These are phyloP conservation scores for Drosophila teissieri DNA, from an alignment of 1,140 invertebrate species.

Conservation along the genomic window DNA sequence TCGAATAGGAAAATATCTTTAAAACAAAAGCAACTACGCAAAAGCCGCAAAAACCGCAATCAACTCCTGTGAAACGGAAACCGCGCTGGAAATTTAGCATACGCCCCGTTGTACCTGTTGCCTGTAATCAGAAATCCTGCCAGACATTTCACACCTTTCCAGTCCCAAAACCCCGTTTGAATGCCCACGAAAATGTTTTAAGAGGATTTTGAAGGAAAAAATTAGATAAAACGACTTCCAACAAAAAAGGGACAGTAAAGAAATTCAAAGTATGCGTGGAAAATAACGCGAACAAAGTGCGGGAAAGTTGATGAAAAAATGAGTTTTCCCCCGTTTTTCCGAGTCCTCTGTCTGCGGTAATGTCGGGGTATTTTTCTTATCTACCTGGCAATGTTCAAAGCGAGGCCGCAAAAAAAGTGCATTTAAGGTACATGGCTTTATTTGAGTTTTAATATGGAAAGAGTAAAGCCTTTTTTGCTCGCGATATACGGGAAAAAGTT, in stretches of 20 bases:
- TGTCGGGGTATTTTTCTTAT: slow-evolving; percentile 27
- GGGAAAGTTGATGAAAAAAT: slow-evolving; percentile 19
- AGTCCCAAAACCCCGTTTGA: slow-evolving; percentile 6
- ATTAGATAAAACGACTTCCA: slow-evolving; percentile 29
- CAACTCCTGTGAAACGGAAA: not conserved
- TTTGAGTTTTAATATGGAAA: slow-evolving; percentile 4
- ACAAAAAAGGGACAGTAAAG: slow-evolving; percentile 10
- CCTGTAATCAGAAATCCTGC: slow-evolving; percentile 32
- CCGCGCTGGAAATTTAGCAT: slow-evolving; percentile 34
- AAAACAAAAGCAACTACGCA: not conserved
- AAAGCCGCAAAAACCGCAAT: not conserved
- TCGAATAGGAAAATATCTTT: not conserved
- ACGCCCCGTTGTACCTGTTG: slow-evolving; percentile 59
- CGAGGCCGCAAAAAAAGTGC: slow-evolving; percentile 1
- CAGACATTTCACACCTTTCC: slow-evolving; percentile 12
- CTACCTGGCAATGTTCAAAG: slow-evolving; percentile 20
- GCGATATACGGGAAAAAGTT: not conserved
- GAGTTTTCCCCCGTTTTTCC: not conserved
- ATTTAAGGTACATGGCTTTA: slow-evolving; percentile 25
- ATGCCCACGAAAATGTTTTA: slow-evolving; percentile 59
- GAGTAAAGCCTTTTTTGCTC: not conserved
- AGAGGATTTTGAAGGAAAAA: slow-evolving; percentile 48
- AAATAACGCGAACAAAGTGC: slow-evolving; percentile 17
- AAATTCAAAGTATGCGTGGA: slow-evolving; percentile 19
- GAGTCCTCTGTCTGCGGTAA: slow-evolving; percentile 18